Evolutionary conservation across 2,113 vertebrate species (phyloP), one percentile per base, ranked within the genome.

Genomic region (Brienomyrus longianalis): DNA sequence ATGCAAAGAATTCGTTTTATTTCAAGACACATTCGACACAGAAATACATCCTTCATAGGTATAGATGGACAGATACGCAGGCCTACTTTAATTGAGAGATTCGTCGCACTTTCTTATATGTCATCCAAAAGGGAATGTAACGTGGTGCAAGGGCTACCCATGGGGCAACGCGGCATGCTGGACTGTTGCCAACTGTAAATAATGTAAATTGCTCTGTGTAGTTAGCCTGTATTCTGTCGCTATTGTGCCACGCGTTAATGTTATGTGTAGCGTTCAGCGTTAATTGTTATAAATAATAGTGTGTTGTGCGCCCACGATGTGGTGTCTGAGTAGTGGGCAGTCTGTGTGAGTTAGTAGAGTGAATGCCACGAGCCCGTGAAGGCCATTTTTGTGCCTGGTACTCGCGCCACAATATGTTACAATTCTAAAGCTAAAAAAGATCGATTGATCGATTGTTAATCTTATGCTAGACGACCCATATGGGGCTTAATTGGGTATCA

Each of bases 1-100:
- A 93, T 94, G 93, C 92, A 86, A 91, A 88, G 4, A 19, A 89
- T 88, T 84, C 51, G 27, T 27, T 96, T 95, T 95, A 95, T 94
- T 95, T 90, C 88, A 83, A 86, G 35, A 17, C 35, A 85, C 43
- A 54, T 90, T 92, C n/a, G 91, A 74, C 84, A 90, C 91, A 89
- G 89, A 80, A 43, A 43, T 35, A 39, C 1, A 43, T 39, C 35
- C 11, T 80, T 80, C 39, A 43, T 17, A 43, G 74, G 43, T 43
- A 80, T 21, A 43, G 11, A 39, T 43, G 15, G 31, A 19, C 74
- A 39, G 13, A 43, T 43, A 19, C 31, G 39, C 17, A 39, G n/a
- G n/a, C 70, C 10, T 31, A 19, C 70, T 89, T 89, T 35, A 89
- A 15, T 7, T 59, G 31, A 83, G 52, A 90, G 84, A 91, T 52